phyloP scores from a whole-genome alignment of 2,113 vertebrate species.

The Sterrhoptilus dennistouni region DNA sequence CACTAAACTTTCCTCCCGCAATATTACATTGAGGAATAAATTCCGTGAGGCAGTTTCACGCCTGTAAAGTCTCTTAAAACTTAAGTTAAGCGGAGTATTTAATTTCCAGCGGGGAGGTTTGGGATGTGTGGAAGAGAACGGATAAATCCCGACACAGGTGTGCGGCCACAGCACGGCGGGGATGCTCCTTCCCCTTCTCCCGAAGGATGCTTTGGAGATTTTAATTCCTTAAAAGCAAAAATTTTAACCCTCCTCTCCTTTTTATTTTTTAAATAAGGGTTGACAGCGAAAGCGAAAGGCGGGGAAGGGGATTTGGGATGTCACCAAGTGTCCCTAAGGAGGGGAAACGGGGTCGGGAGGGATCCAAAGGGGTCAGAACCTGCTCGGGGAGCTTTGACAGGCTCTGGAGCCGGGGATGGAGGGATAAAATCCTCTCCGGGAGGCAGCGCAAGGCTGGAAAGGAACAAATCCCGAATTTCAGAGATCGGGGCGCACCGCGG shows the following conservation, averaged over 20 bases:
- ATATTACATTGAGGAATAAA: background rate
- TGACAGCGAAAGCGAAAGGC: background rate
- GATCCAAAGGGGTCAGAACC: background rate
- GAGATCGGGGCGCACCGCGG: background rate
- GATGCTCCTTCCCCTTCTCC: background rate
- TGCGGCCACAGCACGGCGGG: background rate
- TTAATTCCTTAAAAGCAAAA: background rate
- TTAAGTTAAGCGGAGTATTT: background rate
- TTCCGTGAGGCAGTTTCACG: background rate
- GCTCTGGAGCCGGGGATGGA: rapidly evolving
- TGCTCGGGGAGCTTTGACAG: background rate
- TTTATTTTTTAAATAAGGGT: background rate
- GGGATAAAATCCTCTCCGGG: too few relatives aligned
- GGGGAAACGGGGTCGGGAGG: background rate
- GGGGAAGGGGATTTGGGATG: background rate
- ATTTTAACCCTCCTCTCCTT: too few relatives aligned
- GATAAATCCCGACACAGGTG: background rate
- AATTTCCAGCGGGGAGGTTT: rapidly evolving
- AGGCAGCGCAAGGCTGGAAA: background rate
- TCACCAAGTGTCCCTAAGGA: background rate
- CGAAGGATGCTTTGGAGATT: background rate
- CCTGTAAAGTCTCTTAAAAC: background rate
- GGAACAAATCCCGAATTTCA: background rate
- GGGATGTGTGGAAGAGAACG: background rate
- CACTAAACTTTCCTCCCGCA: background rate